Evolutionary conservation across 2,797 vertebrate species (phyloP).

Genomic region (Choloepus didactylus): DNA sequence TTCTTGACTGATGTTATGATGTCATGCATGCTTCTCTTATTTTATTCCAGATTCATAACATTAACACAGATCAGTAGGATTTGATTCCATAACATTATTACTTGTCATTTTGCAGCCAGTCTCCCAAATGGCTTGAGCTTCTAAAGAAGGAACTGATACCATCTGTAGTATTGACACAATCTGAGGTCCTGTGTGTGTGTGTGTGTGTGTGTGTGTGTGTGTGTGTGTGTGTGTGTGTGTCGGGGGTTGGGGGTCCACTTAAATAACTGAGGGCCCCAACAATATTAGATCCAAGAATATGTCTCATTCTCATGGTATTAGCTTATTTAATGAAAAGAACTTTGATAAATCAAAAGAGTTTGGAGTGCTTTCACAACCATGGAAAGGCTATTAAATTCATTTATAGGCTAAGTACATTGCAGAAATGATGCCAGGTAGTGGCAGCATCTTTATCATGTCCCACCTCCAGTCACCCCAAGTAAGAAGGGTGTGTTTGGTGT

Average conservation of each 20-base stretch:
- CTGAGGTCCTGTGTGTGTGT: background rate
- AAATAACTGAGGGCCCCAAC: background rate
- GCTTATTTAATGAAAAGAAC: background rate
- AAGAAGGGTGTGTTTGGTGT: background rate
- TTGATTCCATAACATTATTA: background rate
- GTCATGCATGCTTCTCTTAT: background rate
- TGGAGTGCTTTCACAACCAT: background rate
- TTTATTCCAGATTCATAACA: conserved; percentile 55
- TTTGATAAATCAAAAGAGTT: background rate
- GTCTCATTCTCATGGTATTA: background rate
- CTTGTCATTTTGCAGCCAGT: background rate
- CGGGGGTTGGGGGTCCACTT: background rate
- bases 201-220: too few species aligned
- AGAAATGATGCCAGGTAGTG: background rate
- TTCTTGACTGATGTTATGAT: conserved; percentile 14
- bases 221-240: too few species aligned
- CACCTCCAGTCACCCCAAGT: background rate
- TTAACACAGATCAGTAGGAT: background rate
- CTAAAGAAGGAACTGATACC: background rate
- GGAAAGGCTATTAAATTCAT: background rate
- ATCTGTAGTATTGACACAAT: background rate
- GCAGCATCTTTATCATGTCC: background rate
- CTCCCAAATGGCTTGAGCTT: background rate
- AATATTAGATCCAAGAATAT: background rate
- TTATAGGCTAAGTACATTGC: background rate